A percentile compares a stretch with the other conserved stretches of the same genome.
phyloP scores from a whole-genome alignment of 2,797 vertebrate genomes.

The Schizothorax lantsangensis region DNA sequence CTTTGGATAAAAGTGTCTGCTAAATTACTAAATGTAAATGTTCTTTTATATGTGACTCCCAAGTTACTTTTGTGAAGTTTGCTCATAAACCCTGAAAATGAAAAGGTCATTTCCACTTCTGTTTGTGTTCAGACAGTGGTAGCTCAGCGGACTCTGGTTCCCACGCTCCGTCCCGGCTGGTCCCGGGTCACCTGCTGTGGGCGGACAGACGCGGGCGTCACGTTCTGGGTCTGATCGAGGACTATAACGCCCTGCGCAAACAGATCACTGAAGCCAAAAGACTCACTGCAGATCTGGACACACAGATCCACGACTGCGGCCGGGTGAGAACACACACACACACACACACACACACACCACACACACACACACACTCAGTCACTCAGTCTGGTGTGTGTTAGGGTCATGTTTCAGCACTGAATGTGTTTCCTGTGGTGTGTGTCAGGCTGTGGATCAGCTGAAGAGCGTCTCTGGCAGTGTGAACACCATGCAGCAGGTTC shows the following conservation, averaged over 20 bases:
- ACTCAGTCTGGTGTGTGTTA: neutral
- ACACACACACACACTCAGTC: constrained; percentile 19
- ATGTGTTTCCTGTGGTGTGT: constrained; percentile 6
- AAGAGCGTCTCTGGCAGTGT: constrained; percentile 71
- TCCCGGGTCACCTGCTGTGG: constrained; percentile 85
- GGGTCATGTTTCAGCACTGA: neutral
- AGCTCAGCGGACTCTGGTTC: constrained; percentile 71
- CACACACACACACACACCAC: neutral
- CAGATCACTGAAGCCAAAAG: constrained; percentile 85
- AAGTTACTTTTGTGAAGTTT: neutral
- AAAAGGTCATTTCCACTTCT: neutral
- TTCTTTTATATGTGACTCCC: neutral
- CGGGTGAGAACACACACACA: constrained; percentile 62
- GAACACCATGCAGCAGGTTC: constrained; percentile 81
- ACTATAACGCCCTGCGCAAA: constrained; percentile 87
- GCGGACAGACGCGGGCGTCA: constrained; percentile 84
- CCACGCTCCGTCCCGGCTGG: constrained; percentile 73
- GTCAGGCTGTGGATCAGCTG: constrained; percentile 73
- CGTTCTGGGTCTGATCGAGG: constrained; percentile 87
- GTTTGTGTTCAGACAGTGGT: constrained; percentile 66
- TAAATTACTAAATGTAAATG: no score
- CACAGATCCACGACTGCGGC: constrained; percentile 75
- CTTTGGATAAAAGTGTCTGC: no score
- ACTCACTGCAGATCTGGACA: constrained; percentile 79
- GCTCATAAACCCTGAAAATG: neutral